These are phyloP conservation scores for Hepsetus odoe DNA, from an alignment of 2,113 vertebrate genomes.

Conservation along the genomic window DNA sequence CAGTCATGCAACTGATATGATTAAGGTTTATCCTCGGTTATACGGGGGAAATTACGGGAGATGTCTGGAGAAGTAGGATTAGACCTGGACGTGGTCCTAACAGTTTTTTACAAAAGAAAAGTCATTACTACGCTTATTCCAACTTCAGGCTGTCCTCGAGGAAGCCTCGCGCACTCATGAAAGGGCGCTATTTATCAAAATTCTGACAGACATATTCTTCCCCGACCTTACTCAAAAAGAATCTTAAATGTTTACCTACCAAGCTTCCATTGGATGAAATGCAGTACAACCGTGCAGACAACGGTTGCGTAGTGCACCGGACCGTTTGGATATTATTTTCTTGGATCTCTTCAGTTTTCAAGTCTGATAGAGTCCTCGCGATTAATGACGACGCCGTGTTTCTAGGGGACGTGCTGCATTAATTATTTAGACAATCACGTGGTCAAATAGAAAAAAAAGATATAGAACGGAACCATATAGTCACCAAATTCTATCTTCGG, in stretches of 20 bases:
- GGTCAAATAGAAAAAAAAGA: slow-evolving; percentile 89
- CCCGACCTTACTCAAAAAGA: slow-evolving; percentile 86
- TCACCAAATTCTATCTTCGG: slow-evolving; percentile 85
- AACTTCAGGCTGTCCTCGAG: slow-evolving; percentile 77
- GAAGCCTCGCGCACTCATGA: slow-evolving; percentile 83
- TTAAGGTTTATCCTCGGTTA: not conserved
- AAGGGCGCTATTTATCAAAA: slow-evolving; percentile 92
- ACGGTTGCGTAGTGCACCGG: slow-evolving; percentile 84
- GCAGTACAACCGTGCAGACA: slow-evolving; percentile 79
- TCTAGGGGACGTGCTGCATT: slow-evolving; percentile 99
- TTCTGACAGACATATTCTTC: slow-evolving; percentile 93
- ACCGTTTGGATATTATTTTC: slow-evolving; percentile 96
- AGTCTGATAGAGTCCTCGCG: slow-evolving; percentile 99
- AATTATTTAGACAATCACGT: slow-evolving; percentile 99
- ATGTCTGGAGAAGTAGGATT: not conserved
- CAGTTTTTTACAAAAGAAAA: slow-evolving; percentile 70
- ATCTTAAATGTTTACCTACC: slow-evolving; percentile 95
- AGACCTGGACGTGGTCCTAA: slow-evolving; percentile 25
- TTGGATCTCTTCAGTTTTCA: slow-evolving; percentile 99
- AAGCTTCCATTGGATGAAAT: slow-evolving; percentile 84
- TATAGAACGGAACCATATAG: slow-evolving; percentile 84
- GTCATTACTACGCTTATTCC: slow-evolving; percentile 77
- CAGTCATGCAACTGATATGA: slow-evolving; percentile 45
- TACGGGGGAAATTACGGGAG: slow-evolving; percentile 7
- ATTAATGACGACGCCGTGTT: slow-evolving; percentile 99